Conservation (phyloP, 2,888 invertebrate species). For the Hydroisotoma schaefferi region DNA sequence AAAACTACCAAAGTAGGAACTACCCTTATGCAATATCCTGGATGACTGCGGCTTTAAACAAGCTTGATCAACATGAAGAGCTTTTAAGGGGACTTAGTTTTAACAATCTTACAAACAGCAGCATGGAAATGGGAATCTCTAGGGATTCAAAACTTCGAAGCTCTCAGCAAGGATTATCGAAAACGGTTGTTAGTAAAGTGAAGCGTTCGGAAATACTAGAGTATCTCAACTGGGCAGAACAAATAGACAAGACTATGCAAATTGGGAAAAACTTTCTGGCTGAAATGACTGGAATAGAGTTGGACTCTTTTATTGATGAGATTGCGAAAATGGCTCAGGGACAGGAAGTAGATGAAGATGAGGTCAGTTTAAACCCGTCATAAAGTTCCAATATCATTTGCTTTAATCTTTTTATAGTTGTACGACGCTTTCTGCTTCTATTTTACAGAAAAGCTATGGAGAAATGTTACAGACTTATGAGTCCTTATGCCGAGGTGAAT, state of each 20-base stretch:
- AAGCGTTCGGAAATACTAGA: slow-evolving; percentile 79
- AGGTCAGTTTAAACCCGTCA: not conserved
- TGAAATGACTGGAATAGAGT: slow-evolving; percentile 21
- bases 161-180: not conserved
- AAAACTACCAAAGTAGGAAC: slow-evolving; percentile 87
- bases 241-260: slow-evolving; percentile 25
- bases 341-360: not conserved
- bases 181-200: not conserved
- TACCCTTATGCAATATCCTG: slow-evolving; percentile 86
- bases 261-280: slow-evolving; percentile 26
- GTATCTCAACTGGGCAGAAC: slow-evolving; percentile 69
- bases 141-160: too few relatives aligned
- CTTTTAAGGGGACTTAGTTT: not conserved
- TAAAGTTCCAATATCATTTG: not conserved
- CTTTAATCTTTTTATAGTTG: too few relatives aligned
- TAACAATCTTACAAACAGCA: not conserved
- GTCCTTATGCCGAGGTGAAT: slow-evolving; percentile 72
- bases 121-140: not conserved
- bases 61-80: slow-evolving; percentile 58
- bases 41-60: slow-evolving; percentile 87
- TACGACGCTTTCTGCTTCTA: not conserved
- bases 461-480: slow-evolving; percentile 58
- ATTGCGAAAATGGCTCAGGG: slow-evolving; percentile 21
- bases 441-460: not conserved
- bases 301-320: slow-evolving; percentile 28